phyloP scores from a whole-genome alignment of 2,797 vertebrate genomes.

The Gallirallus australis region DNA sequence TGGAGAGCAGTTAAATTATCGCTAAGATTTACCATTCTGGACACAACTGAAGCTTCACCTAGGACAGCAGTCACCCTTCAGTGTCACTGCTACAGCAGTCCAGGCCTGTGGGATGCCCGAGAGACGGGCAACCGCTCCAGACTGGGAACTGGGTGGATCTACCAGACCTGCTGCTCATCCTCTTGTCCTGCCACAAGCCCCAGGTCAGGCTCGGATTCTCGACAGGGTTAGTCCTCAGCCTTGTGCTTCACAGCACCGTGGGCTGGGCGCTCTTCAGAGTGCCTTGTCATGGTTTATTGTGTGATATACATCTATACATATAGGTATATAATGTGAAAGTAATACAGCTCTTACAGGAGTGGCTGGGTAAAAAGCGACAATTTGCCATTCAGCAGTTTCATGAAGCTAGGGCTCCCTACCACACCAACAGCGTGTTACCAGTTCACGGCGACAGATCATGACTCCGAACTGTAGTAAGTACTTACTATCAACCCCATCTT shows the following conservation, averaged over 20 bases:
- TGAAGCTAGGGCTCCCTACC: not conserved
- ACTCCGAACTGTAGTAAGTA: not conserved
- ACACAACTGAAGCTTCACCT: not conserved
- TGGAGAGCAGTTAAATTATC: not conserved
- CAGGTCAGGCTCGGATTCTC: not conserved
- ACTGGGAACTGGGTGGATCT: not conserved
- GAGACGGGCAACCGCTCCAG: not conserved
- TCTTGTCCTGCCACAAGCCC: not conserved
- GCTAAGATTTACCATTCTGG: not conserved
- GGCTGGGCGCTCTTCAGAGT: not conserved
- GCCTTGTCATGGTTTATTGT: not conserved
- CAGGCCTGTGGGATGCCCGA: fast-evolving
- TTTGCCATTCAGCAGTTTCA: slow-evolving; percentile 31
- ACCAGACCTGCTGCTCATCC: not conserved
- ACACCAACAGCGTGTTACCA: not conserved
- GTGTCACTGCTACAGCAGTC: not conserved
- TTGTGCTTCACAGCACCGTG: not conserved
- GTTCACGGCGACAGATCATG: not conserved
- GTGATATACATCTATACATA: not conserved
- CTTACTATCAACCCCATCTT: not conserved
- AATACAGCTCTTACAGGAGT: not conserved
- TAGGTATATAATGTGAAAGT: not conserved
- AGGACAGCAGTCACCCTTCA: not conserved
- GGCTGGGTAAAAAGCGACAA: not conserved
- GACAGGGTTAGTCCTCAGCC: not conserved